A percentile compares a stretch with the other conserved stretches of the same genome.
These are phyloP conservation scores for Puffinus mauretanicus DNA, from an alignment of 2,113 vertebrate species.

Conservation along the genomic window DNA sequence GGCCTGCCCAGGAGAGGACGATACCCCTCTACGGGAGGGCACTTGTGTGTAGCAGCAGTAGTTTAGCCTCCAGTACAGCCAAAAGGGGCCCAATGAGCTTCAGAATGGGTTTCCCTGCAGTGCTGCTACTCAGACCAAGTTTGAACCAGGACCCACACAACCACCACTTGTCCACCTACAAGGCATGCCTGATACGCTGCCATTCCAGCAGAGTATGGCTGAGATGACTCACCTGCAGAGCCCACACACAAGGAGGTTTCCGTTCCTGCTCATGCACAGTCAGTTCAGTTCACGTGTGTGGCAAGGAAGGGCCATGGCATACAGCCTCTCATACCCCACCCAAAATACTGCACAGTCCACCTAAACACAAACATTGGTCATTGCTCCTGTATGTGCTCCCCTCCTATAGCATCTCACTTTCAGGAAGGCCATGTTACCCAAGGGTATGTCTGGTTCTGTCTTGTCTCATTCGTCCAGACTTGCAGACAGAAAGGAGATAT, in stretches of 20 bases:
- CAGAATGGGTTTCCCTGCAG: neutral
- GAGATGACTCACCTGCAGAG: neutral
- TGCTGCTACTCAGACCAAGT: neutral
- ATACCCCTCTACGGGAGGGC: accelerated
- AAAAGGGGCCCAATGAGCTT: neutral
- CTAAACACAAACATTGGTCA: neutral
- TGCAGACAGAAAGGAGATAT: neutral
- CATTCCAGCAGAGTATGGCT: accelerated
- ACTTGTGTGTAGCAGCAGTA: neutral
- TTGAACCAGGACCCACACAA: neutral
- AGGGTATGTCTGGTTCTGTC: neutral
- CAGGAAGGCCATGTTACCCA: neutral
- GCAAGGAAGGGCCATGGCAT: neutral
- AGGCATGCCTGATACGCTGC: neutral
- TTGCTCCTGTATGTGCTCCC: neutral
- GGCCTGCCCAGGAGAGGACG: neutral
- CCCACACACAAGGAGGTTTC: neutral
- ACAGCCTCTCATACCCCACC: no score
- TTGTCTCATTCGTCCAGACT: neutral
- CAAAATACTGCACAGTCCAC: neutral
- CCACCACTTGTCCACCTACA: neutral
- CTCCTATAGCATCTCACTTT: neutral
- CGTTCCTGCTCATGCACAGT: neutral
- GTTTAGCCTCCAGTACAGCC: neutral
- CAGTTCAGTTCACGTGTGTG: neutral